These are phyloP conservation scores for Ferrisia virgata DNA, from an alignment of 2,888 invertebrate species.

Conservation along the genomic window DNA sequence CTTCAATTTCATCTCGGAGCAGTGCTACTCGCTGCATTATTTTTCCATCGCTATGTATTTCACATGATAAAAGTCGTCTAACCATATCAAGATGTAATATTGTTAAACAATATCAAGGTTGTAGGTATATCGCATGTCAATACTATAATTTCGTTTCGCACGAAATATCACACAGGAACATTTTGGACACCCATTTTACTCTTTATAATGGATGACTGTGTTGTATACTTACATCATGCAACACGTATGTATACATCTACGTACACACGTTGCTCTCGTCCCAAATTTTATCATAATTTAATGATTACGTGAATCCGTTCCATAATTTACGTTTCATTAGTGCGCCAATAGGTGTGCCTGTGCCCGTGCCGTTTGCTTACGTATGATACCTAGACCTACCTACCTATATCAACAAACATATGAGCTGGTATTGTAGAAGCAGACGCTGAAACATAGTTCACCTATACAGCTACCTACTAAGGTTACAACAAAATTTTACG, in stretches of 20 bases:
- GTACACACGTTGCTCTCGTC: neutral
- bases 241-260: neutral
- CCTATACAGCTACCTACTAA: neutral
- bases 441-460: neutral
- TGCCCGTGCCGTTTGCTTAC: neutral
- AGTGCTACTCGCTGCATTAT: too few relatives aligned
- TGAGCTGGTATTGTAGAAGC: neutral
- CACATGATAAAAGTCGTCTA: too few relatives aligned
- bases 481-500: neutral
- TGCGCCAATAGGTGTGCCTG: neutral
- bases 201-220: neutral
- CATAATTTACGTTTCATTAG: neutral
- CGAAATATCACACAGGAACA: neutral
- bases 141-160: neutral
- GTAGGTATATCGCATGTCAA: neutral
- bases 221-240: neutral
- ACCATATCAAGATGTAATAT: neutral
- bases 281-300: neutral
- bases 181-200: neutral
- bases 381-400: neutral
- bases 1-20: too few relatives aligned
- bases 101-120: neutral
- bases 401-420: neutral
- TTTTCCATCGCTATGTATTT: too few relatives aligned
- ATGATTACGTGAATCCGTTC: neutral